These are phyloP conservation scores for Semaprochilodus insignis DNA, from an alignment of 2,797 vertebrate species.

Conservation along the genomic window DNA sequence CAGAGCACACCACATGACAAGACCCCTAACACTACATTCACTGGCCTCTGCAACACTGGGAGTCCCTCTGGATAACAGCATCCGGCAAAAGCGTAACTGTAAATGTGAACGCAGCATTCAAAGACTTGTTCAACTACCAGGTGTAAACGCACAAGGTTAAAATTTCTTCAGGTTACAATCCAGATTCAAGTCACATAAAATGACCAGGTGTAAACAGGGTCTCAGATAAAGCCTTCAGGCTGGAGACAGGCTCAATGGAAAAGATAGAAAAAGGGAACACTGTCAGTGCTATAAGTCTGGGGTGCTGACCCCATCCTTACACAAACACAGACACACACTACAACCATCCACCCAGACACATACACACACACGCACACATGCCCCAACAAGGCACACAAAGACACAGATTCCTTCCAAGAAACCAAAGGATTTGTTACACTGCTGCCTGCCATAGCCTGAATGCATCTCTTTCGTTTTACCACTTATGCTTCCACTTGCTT, in stretches of 20 bases:
- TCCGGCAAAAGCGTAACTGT: too few species aligned
- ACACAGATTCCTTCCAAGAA: conserved; percentile 46
- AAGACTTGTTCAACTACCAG: too few species aligned
- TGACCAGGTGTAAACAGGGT: neutral
- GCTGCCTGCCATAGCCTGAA: conserved; percentile 55
- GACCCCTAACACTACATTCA: too few species aligned
- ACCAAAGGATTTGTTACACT: conserved; percentile 57
- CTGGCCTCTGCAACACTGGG: too few species aligned
- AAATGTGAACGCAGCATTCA: too few species aligned
- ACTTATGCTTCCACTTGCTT: conserved; percentile 23
- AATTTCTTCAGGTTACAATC: too few species aligned
- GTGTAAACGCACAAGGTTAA: too few species aligned
- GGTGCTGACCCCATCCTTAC: neutral
- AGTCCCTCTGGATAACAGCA: too few species aligned
- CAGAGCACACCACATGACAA: too few species aligned
- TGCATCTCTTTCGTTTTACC: conserved; percentile 30
- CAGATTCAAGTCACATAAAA: too few species aligned
- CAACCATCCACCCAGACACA: conserved; percentile 42
- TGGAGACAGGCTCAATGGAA: conserved; percentile 24
- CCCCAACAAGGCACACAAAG: conserved; percentile 50
- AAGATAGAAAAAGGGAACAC: conserved; percentile 11
- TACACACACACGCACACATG: conserved; percentile 39
- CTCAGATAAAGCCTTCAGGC: conserved; percentile 24
- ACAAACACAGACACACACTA: conserved; percentile 18
- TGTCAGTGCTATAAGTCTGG: conserved; percentile 1